Percentiles rank a stretch among this genome's conserved stretches.
Conservation (phyloP, 2,113 vertebrate genomes). For the Arvicanthis niloticus region DNA sequence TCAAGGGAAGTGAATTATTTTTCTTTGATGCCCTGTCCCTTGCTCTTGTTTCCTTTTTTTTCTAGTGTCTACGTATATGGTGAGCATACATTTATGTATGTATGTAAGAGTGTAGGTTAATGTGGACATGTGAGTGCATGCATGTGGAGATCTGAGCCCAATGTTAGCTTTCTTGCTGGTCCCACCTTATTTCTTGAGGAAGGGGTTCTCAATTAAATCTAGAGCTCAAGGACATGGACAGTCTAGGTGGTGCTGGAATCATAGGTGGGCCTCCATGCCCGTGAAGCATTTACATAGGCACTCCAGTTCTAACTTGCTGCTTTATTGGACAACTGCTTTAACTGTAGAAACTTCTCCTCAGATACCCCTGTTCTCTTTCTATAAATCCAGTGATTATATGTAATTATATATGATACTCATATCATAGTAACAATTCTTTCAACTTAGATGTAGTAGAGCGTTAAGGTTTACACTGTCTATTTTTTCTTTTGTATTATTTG, state of each 20-base stretch:
- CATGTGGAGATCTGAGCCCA: background rate
- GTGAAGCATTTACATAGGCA: background rate
- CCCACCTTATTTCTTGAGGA: background rate
- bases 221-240: background rate
- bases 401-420: background rate
- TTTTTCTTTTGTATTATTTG: background rate
- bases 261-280: background rate
- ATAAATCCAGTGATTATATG: background rate
- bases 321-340: background rate
- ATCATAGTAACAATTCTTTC: background rate
- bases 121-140: background rate
- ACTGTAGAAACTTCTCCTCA: background rate
- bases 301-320: background rate
- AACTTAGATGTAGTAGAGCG: background rate
- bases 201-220: background rate
- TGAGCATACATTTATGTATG: background rate
- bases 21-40: background rate
- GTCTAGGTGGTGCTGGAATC: background rate
- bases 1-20: background rate
- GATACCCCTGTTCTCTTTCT: background rate
- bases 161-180: background rate
- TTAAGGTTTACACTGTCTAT: background rate
- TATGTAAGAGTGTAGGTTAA: background rate
- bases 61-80: background rate
- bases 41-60: background rate